These are phyloP conservation scores for Lontra canadensis DNA, from an alignment of 2,113 vertebrate genomes.

Conservation along the genomic window DNA sequence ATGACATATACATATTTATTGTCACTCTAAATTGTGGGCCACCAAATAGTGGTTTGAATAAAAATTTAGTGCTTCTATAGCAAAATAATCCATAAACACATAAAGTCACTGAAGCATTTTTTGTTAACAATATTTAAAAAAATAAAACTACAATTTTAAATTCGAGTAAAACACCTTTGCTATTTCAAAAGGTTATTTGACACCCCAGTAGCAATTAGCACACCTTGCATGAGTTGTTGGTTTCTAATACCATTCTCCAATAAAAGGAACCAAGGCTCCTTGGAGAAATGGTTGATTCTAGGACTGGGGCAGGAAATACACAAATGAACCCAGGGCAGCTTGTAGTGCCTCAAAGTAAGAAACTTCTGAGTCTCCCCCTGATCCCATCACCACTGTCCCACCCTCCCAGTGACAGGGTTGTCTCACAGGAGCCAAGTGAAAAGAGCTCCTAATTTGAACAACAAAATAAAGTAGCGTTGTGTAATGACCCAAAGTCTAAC, in stretches of 20 bases:
- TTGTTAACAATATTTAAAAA: not conserved
- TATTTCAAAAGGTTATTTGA: not conserved
- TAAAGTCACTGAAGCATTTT: not conserved
- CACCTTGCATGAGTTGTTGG: not conserved
- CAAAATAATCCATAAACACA: not conserved
- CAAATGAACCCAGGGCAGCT: not conserved
- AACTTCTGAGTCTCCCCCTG: not conserved
- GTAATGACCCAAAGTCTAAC: not conserved
- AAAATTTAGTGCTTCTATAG: not conserved
- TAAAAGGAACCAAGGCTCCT: not conserved
- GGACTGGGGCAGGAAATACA: not conserved
- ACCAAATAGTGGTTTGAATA: not conserved
- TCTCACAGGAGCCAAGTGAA: not conserved
- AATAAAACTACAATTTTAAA: not conserved
- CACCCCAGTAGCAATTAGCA: not conserved
- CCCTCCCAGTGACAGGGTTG: fast-evolving
- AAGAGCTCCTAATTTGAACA: not conserved
- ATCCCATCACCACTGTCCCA: fast-evolving
- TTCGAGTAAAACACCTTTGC: not conserved
- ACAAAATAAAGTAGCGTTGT: not conserved
- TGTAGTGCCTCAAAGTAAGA: no score
- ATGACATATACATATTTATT: not conserved
- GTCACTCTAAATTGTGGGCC: not conserved
- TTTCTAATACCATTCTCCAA: not conserved
- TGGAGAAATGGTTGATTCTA: not conserved